Base-by-base conservation (phyloP, 2,888 invertebrate genomes). In the Caenorhabditis sp. region DNA sequence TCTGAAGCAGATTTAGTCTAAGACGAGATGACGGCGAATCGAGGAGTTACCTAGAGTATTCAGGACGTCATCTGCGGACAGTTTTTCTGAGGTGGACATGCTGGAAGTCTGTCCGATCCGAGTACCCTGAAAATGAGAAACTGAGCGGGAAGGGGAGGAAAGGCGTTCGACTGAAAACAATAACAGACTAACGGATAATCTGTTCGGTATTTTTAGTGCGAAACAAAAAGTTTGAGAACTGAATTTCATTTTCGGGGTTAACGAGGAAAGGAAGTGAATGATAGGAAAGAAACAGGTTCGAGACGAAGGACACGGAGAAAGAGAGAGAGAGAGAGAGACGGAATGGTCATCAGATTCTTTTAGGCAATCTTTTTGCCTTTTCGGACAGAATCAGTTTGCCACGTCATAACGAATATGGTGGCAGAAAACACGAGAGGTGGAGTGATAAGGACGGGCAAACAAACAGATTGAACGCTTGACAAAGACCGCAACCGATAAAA, bases 1-100 rank as follows among this genome's bases (percentile, higher is more conserved):
- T 56, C 76, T 76, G 59, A 11, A 74, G 66, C 17, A 6, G 20
- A 30, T 20, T 4, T 41, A 39, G 22, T 17, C 1, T 26, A 32
- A 26, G n/a, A 17, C 13, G 17, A 22, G 11, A n/a, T 24, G 15
- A 32, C 22, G n/a, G 11, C 30, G n/a, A 26, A 24, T 3, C 11
- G 22, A 20, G 8, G 13, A 71, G 59, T 37, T 9, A 76, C 76
- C 76, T 22, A 71, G 48, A 7, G 65, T 71, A 20, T 71, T 71
- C 9, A 76, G 58, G n/a, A 76, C 71, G 41, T 76, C 76, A 50
- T 76, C 76, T 1, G 76, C 71, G 15, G 76, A 71, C 53, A 70
- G 24, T 53, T 71, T 76, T 15, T 68, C 75, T 22, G 52, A 35
- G 8, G 68, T 50, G 7, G 68, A 68, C 58, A 59, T 59, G 9